phyloP scores from a whole-genome alignment of 2,797 vertebrate genomes.

The Premnoplex brunnescens region DNA sequence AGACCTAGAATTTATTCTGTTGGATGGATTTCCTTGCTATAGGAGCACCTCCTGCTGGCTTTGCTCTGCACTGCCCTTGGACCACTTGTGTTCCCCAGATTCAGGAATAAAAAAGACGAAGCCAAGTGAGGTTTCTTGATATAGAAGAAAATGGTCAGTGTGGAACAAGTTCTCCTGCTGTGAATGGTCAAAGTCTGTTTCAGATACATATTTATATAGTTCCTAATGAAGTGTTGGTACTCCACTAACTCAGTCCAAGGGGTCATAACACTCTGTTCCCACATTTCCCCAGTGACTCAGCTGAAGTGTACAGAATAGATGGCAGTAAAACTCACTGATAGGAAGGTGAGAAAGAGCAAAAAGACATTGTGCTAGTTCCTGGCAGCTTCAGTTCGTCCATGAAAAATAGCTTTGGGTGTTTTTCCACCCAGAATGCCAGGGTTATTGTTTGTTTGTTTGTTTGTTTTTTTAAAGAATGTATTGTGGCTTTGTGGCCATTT shows the following conservation, averaged over 20 bases:
- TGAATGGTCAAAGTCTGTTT: not conserved
- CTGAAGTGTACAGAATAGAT: not conserved
- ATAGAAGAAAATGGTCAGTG: accelerated
- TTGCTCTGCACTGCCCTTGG: not conserved
- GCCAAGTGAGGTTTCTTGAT: not conserved
- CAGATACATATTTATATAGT: not conserved
- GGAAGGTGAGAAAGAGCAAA: not conserved
- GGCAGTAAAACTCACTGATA: not conserved
- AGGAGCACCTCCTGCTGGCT: conserved; percentile 62
- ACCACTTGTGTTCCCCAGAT: not conserved
- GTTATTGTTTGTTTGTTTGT: not conserved
- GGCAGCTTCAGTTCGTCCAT: not conserved
- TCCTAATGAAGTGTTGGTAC: not conserved
- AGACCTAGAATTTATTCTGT: not conserved
- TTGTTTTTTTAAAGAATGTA: not conserved
- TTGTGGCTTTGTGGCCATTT: not conserved
- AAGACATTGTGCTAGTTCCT: not conserved
- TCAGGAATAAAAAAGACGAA: not conserved
- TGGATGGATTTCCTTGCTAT: conserved; percentile 22
- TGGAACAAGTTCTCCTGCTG: not conserved
- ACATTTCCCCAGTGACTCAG: not conserved
- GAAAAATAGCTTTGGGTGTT: not conserved
- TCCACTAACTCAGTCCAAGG: not conserved
- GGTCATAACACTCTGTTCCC: not conserved
- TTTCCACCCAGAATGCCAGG: not conserved